A percentile compares a stretch with the other conserved stretches of the same genome.
These are phyloP conservation scores for Anthoscopus minutus DNA, from an alignment of 2,113 vertebrate species.

Conservation along the genomic window DNA sequence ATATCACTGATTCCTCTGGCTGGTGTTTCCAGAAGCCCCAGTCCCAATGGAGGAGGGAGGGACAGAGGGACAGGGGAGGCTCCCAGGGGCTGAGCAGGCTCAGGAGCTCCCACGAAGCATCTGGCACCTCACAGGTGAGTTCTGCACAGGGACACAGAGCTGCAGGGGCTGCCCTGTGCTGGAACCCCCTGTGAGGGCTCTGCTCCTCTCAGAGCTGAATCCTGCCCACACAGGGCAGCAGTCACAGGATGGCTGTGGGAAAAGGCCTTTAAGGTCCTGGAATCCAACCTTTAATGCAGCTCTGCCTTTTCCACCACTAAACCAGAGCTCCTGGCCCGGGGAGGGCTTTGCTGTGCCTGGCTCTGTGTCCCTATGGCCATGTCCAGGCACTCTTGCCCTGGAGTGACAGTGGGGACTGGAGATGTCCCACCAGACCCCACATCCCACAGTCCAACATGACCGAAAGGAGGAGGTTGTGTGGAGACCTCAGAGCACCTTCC, in stretches of 20 bases:
- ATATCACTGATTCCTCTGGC: background rate
- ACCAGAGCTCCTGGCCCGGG: background rate
- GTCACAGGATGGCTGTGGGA: background rate
- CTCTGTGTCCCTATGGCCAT: fast-evolving
- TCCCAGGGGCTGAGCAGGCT: background rate
- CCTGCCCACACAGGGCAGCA: fast-evolving
- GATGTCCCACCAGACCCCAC: background rate
- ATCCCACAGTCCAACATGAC: fast-evolving
- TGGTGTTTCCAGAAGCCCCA: background rate
- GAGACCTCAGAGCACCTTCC: background rate
- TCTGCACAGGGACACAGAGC: background rate
- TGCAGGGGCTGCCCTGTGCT: background rate
- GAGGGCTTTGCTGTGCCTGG: background rate
- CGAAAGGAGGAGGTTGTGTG: background rate
- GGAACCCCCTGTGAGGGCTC: background rate
- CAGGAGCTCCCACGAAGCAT: no score
- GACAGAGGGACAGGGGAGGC: background rate
- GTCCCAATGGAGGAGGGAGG: background rate
- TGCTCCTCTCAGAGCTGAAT: background rate
- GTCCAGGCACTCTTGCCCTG: background rate
- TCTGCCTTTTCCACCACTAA: background rate
- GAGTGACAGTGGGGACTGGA: no score
- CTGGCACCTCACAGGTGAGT: background rate
- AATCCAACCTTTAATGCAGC: background rate
- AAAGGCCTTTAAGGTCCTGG: no score